Evolutionary conservation across 2,888 invertebrate genomes (phyloP), one percentile per base, ranked within the genome.

Genomic region (Adelognathus sp.): DNA sequence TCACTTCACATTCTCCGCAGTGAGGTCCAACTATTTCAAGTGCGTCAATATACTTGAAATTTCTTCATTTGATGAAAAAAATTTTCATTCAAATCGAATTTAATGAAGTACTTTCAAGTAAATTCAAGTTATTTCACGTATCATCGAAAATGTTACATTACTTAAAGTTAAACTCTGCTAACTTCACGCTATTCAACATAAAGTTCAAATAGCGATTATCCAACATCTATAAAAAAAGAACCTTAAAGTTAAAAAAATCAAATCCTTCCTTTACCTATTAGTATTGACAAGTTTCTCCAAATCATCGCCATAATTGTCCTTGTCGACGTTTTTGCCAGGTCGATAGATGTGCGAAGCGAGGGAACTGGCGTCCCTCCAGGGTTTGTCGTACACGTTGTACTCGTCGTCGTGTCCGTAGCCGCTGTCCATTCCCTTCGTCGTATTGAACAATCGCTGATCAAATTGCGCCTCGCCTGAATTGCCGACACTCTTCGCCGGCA

Each of bases 321-420:
- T 96, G 89, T 99, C 99, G 0, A 97, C 93, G 90, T 97, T 96
- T 85, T 97, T 95, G 61, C 95, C 94, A 0, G 98, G 98, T 44
- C 98, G 92, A 92, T 98, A 98, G 72, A 99, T 95, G 91, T 98
- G 97, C 39, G 96, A 95, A 0, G 96, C 97, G 76, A 99, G 94
- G 0, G 95, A 95, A 84, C 96, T 96, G 31, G 96, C 95, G 85
- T 97, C 97, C 70, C 99, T 95, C 99, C 99, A 99, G 0, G 99
- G 98, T 91, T 98, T 98, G 92, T 99, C 99, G 89, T 99, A 99
- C 0, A 99, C 98, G 90, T 96, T 98, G 92, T 99, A 99, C 0
- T 96, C 96, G 86, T 99, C 99, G 86, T 99, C 99, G 87, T 99
- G 99, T 0, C 96, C 98, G 91, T 97, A 99, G 0, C 98, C 98